Evolutionary conservation across 2,888 invertebrate species (phyloP), one percentile per base, ranked within the genome.

Genomic region (Archaeoteleia sp.): DNA sequence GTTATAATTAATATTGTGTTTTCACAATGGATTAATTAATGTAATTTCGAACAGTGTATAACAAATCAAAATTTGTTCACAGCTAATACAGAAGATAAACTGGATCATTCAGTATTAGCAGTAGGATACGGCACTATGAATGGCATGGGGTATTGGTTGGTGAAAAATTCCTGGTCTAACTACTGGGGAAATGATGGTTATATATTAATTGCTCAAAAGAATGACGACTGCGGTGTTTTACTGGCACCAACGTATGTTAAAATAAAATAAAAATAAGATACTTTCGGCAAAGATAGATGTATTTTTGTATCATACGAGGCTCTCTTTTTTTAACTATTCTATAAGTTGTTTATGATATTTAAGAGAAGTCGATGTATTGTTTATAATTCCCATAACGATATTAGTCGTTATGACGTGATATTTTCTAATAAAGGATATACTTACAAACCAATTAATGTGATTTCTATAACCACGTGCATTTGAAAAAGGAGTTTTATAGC

Each of bases 101-200:
- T 98, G 5, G 97, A 97, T 87, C 97, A 98, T 86, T 94, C 97
- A 0, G 98, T 98, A 0, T 84, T 98, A 57, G 95, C 95, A 1
- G 97, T 97, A 0, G 98, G 96, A 0, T 98, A 93, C 84, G 97
- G 97, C 0, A 89, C 88, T 7, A 87, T 97, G 14, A 91, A 93
- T 75, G 95, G 94, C 0, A 88, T 95, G 79, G 90, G 91, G 62
- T 98, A 96, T 86, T 98, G 97, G 97, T 87, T 97, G 48, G 87
- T 97, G 5, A 97, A 97, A 87, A 97, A 97, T 87, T 97, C 96
- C 0, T 97, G 97, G 97, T 97, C 96, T 1, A 97, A 95, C 74
- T 91, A 96, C 82, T 97, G 97, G 97, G 97, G 97, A 25, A 97
- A 97, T 82, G 96, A 96, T 83, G 97, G 97, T 0, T 98, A 97